Base-by-base conservation (phyloP, 1,140 invertebrate species). In the Radopholus similis region DNA sequence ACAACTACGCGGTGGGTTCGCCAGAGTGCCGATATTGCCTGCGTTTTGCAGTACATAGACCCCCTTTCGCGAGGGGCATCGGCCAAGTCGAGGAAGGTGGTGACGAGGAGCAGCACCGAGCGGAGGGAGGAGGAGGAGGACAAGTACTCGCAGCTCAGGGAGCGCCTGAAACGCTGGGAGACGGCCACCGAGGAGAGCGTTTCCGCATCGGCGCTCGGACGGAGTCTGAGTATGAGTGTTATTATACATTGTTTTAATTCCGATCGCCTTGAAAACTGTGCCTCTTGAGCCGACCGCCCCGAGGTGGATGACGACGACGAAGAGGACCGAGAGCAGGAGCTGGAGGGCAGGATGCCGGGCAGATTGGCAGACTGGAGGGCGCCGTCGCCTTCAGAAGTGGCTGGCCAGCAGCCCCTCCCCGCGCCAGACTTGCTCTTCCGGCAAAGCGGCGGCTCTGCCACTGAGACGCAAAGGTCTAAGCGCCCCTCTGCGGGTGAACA, bases 31-130 rank as follows among this genome's bases (percentile, higher is more conserved):
- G 15, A 23, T 23, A 9, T 15, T 64, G n/a, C 18, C n/a, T 71
- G 34, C n/a, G 54, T n/a, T n/a, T 69, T 75, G 28, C 42, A 78
- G 73, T 75, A 75, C 42, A 75, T 75, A 18, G 73, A 75, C 42
- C 73, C 73, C 18, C 49, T 75, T 18, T 75, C 73, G 28, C 67
- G 73, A 6, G 75, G 70, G 18, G 66, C 73, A 0, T 75, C 73
- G 26, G 56, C 73, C 9, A 75, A 78, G 51, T 78, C 73, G 9
- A 28, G 47, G 5, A 23, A 21, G 30, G 30, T 21, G 47, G 30
- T 0, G 6, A 51, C 13, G 23, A 51, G 15, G 23, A 51, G 47
- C 47, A 4, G 44, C 1, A 49, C 3, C 6, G 26, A 21, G 37
- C n/a, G 15, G 6, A 6, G 28, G n/a, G 11, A 62, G 49, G 18